Evolutionary conservation across 2,113 vertebrate genomes (phyloP), one percentile per base, ranked within the genome.

Genomic region (Esox niger): DNA sequence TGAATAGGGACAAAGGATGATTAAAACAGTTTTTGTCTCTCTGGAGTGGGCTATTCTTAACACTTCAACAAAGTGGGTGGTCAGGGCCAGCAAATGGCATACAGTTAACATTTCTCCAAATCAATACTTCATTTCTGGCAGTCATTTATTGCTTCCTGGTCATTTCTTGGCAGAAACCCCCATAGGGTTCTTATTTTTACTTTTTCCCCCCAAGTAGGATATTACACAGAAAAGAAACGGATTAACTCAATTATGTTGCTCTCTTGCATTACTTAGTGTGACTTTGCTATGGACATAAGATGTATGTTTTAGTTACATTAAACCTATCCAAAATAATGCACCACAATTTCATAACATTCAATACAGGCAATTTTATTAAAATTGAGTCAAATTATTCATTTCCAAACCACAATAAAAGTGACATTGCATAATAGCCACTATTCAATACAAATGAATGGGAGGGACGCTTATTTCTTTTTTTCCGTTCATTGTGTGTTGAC

Each of bases 341-440:
- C 4, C 47, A 2, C 15, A 43, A 52, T 4, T 6, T n/a, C 17
- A 52, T 21, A 9, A 52, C 47, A 52, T 52, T 52, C 17, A 21
- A 52, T 52, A 23, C 47, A 52, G 15, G 47, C 20, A 15, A 52
- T 79, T 82, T 82, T 82, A 82, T 82, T 82, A 74, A 70, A 77
- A 73, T 62, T 54, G 63, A 79, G 65, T 75, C 79, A 76, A 76
- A 66, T 52, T 70, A 62, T 49, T 77, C 38, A 62, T 23, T 58
- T 69, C 72, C n/a, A 52, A 52, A 52, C n/a, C 47, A 52, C 11
- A 38, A 38, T 52, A 52, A 52, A 52, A 68, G 55, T 15, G 30
- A 74, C 62, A n/a, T n/a, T 57, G 29, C 26, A 66, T n/a, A 5
- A 35, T 10, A 55, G 15, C 67, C 66, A 56, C 23, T 30, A 52